Conservation (phyloP, 2,888 invertebrate species). For the Agrotis puta region DNA sequence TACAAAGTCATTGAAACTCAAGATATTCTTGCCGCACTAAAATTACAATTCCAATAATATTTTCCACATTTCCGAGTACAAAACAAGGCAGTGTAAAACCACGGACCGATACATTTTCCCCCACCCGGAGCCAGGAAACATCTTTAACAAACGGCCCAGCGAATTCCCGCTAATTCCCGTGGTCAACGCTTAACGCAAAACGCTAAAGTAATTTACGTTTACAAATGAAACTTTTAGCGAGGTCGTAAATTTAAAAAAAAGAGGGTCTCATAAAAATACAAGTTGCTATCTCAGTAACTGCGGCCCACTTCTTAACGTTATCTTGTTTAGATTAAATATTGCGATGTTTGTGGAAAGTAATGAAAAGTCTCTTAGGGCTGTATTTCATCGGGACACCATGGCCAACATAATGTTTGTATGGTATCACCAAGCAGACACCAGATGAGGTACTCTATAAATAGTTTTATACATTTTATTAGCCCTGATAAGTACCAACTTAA, state of each 20-base stretch:
- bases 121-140: slow-evolving; percentile 49
- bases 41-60: background rate
- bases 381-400: too few relatives aligned
- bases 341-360: slow-evolving; percentile 22
- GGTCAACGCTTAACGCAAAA: slow-evolving; percentile 71
- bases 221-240: slow-evolving; percentile 76
- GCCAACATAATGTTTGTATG: too few relatives aligned
- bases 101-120: slow-evolving; percentile 55
- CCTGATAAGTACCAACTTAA: too few relatives aligned
- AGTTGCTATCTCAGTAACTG: slow-evolving; percentile 67
- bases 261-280: slow-evolving; percentile 70
- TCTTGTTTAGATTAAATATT: slow-evolving; percentile 50
- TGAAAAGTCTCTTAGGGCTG: slow-evolving; percentile 19
- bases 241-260: slow-evolving; percentile 75
- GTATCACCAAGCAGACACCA: too few relatives aligned
- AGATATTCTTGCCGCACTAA: background rate
- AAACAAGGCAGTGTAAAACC: slow-evolving; percentile 56
- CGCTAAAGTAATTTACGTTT: slow-evolving; percentile 78
- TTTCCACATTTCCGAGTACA: slow-evolving; percentile 9
- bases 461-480: too few relatives aligned
- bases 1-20: background rate
- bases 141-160: slow-evolving; percentile 67
- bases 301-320: slow-evolving; percentile 66
- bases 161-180: slow-evolving; percentile 72
- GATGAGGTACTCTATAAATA: too few relatives aligned